Conservation (phyloP, 2,797 vertebrate species). For the Micropoecilia bifurca region DNA sequence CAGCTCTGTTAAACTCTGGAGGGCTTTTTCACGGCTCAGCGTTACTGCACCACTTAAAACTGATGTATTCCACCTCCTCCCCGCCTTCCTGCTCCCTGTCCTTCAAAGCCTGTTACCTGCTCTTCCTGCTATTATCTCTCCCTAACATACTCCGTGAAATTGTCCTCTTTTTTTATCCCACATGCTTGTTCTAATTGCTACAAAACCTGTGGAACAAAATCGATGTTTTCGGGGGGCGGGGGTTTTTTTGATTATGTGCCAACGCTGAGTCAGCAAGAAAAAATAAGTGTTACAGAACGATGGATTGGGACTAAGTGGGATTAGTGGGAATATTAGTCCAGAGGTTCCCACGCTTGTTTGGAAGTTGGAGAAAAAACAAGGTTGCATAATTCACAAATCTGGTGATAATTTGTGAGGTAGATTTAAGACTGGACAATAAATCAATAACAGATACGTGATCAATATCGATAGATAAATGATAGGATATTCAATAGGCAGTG, state of each 20-base stretch:
- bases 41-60: constrained; percentile 57
- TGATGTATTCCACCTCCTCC: constrained; percentile 64
- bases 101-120: constrained; percentile 58
- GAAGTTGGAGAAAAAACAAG: not conserved
- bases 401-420: not conserved
- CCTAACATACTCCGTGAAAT: constrained; percentile 20
- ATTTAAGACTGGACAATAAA: not conserved
- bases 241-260: constrained; percentile 58
- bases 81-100: constrained; percentile 37
- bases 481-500: too few relatives aligned
- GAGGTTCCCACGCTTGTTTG: constrained; percentile 36
- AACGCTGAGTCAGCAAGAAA: constrained; percentile 49
- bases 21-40: constrained; percentile 59
- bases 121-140: constrained; percentile 48
- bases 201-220: constrained; percentile 71
- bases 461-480: too few relatives aligned
- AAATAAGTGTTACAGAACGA: constrained; percentile 32
- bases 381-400: not conserved
- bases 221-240: too few relatives aligned
- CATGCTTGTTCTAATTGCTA: constrained; percentile 47
- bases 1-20: constrained; percentile 51
- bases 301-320: constrained; percentile 42
- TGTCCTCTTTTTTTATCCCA: constrained; percentile 16
- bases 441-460: too few relatives aligned
- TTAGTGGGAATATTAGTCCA: constrained; percentile 39